phyloP scores from a whole-genome alignment of 2,888 invertebrate species.

The Eupithecia pulchellata region DNA sequence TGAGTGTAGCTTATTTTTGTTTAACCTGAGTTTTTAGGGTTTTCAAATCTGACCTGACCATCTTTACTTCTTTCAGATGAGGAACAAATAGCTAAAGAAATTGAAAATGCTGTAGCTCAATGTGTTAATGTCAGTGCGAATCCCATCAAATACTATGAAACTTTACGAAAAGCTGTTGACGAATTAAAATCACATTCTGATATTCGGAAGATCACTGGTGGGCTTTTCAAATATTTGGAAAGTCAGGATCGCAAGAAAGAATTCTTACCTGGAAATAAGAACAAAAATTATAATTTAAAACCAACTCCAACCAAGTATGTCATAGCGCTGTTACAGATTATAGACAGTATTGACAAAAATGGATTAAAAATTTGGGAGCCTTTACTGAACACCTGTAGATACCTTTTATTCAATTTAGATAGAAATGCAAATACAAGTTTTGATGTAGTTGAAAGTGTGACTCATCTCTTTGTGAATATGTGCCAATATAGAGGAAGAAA shows the following conservation, averaged over 20 bases:
- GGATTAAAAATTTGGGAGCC: constrained; percentile 55
- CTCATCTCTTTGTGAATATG: constrained; percentile 75
- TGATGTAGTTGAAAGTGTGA: constrained; percentile 67
- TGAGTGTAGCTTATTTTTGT: background rate
- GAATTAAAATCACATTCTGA: constrained; percentile 4
- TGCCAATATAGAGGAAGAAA: constrained; percentile 66
- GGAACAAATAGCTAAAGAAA: constrained; percentile 9
- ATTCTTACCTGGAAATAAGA: constrained; percentile 6
- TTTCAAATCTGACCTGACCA: background rate
- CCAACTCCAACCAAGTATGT: constrained; percentile 63
- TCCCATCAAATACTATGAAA: constrained; percentile 12
- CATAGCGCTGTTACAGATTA: constrained; percentile 67
- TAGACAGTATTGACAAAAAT: constrained; percentile 55
- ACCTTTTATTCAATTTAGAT: constrained; percentile 68
- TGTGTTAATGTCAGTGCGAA: constrained; percentile 15
- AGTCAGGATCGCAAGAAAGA: constrained; percentile 15
- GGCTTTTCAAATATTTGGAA: constrained; percentile 18
- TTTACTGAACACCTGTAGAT: constrained; percentile 68
- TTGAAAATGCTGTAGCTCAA: constrained; percentile 20
- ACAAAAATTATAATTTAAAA: background rate
- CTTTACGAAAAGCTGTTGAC: background rate
- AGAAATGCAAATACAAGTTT: constrained; percentile 63
- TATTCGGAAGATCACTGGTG: constrained; percentile 1
- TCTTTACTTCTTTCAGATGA: constrained; percentile 20
- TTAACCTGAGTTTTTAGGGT: background rate